Base-by-base conservation (phyloP, 1,140 invertebrate species). In the Condylostylus longicornis region DNA sequence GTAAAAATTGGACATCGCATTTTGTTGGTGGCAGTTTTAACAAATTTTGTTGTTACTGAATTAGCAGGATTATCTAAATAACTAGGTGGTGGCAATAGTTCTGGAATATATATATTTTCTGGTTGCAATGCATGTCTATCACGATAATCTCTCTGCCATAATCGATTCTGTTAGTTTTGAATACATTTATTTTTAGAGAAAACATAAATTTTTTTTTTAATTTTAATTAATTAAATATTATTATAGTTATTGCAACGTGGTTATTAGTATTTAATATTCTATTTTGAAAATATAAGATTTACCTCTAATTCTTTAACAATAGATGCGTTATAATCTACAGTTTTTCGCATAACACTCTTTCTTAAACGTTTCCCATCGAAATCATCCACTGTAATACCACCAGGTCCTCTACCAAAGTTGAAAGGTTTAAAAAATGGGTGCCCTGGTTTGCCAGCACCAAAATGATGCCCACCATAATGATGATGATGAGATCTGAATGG, bases 1-100 rank as follows among this genome's bases (percentile, higher is more conserved):
- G 88, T 90, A 66, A 98, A 99, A 44, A 99, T 94, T 1, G 95
- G 96, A 68, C 95, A 98, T 49, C 93, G 74, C 77, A 97, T 94
- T 75, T 99, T 99, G 67, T 99, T 99, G 30, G 94, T 98, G 8
- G 96, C 95, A 19, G 93, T 93, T 63, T 97, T 87, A 2, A 98
- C 91, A 67, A 98, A 98, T 51, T 81, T 68, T 13, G 93, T 96
- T 4, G 90, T 94, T 4, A 98, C 88, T 49, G 89, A 84, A 69
- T 98, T 98, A 41, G 91, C 91, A 5, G 94, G 87, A 66, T 95
- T 95, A 56, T 96, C 84, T 29, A 81, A 71, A 54, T 90, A 87
- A 53, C 79, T 81, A 18, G 80, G 77, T 13, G 91, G 91, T 18
- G 90, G 90, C 50, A 87, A 65, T 50, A 96, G 62, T 58, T 86